Conservation (phyloP, 2,113 vertebrate genomes). For the Cacatua alba region DNA sequence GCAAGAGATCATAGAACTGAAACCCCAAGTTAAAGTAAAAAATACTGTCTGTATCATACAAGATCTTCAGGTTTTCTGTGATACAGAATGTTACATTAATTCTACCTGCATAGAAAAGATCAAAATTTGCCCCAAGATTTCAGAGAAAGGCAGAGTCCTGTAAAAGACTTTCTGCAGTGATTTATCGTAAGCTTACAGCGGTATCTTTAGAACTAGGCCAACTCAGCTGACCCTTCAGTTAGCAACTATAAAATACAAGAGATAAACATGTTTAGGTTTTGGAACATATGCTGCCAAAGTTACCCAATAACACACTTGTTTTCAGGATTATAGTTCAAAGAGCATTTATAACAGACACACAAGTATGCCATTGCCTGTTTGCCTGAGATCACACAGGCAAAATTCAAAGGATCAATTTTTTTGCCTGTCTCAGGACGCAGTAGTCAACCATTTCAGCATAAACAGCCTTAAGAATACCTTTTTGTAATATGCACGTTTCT, state of each 20-base stretch:
- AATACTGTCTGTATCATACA: neutral
- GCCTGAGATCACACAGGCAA: neutral
- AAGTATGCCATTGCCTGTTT: neutral
- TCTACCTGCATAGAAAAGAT: neutral
- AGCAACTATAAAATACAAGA: slow-evolving; percentile 12
- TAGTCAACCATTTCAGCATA: neutral
- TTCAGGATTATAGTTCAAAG: slow-evolving; percentile 63
- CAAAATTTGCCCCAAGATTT: neutral
- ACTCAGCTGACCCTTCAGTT: neutral
- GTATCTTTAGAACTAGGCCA: neutral
- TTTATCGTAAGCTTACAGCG: neutral
- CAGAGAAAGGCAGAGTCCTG: neutral
- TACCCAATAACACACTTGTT: slow-evolving; percentile 52
- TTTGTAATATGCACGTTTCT: neutral
- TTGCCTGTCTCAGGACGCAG: neutral
- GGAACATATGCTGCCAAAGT: slow-evolving; percentile 15
- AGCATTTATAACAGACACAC: slow-evolving; percentile 34
- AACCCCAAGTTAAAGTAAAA: neutral
- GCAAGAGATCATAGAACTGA: neutral
- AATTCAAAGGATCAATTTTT: neutral
- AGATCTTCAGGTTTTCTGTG: neutral
- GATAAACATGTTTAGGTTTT: slow-evolving; percentile 46
- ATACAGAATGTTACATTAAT: neutral
- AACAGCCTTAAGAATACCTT: neutral
- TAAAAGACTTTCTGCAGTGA: neutral